These are phyloP conservation scores for Pelecanoides urinatrix DNA, from an alignment of 2,113 vertebrate species.

Conservation along the genomic window DNA sequence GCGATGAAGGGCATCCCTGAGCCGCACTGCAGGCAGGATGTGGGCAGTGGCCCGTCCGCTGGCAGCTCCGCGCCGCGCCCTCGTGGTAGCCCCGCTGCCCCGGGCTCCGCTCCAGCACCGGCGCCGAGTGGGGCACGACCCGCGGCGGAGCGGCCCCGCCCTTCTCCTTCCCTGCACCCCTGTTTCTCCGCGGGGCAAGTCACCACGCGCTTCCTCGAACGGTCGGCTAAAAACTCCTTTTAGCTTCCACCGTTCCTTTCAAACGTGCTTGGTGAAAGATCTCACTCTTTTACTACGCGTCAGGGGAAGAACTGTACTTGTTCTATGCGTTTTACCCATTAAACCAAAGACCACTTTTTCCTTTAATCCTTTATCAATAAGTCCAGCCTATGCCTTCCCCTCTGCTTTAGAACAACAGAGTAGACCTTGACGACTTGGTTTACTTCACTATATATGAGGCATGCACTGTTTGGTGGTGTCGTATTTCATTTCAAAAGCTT, in stretches of 20 bases:
- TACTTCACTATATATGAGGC: rapidly evolving
- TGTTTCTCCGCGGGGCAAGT: not conserved
- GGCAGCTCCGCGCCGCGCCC: not conserved
- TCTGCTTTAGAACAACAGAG: not conserved
- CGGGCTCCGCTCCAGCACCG: not conserved
- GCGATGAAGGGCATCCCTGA: not conserved
- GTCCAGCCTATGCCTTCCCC: not conserved
- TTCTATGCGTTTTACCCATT: not conserved
- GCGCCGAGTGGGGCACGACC: not conserved
- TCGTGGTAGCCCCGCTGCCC: not conserved
- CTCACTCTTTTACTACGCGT: rapidly evolving
- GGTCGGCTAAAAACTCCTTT: rapidly evolving
- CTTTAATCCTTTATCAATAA: not conserved
- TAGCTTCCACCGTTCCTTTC: not conserved
- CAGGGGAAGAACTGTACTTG: not conserved
- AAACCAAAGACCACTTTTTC: not conserved
- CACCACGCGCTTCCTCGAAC: rapidly evolving
- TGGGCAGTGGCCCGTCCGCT: not conserved
- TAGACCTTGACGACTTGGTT: not conserved
- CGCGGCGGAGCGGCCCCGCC: too few species aligned
- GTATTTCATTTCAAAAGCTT: not conserved
- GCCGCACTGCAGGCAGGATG: not conserved
- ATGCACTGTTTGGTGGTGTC: rapidly evolving
- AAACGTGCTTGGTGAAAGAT: rapidly evolving
- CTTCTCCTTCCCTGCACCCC: not conserved